phyloP scores from a whole-genome alignment of 2,797 vertebrate species.

The Micromesistius poutassou region DNA sequence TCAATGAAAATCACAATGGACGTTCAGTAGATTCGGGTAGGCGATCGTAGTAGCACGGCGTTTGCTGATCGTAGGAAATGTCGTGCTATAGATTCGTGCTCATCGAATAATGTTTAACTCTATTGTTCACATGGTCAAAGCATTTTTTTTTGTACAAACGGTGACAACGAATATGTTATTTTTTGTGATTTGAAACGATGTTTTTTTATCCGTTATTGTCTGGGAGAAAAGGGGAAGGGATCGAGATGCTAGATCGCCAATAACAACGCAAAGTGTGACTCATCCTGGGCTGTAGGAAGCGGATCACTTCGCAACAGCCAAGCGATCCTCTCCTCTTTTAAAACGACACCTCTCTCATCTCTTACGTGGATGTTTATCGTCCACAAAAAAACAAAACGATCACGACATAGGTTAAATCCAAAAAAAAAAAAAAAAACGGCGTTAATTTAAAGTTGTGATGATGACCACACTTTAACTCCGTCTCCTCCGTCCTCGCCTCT shows the following conservation, averaged over 20 bases:
- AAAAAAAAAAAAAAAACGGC: not conserved
- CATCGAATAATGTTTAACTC: not conserved
- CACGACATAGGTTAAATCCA: not conserved
- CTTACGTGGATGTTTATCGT: not conserved
- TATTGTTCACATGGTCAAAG: not conserved
- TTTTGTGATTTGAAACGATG: not conserved
- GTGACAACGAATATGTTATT: not conserved
- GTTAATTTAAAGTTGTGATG: not conserved
- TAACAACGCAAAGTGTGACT: constrained; percentile 73
- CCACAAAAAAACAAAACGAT: no score
- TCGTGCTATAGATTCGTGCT: not conserved
- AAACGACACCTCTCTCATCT: not conserved
- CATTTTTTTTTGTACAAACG: no score
- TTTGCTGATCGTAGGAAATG: not conserved
- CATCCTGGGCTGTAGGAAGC: constrained; percentile 60
- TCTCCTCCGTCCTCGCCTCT: constrained; percentile 22
- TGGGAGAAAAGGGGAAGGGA: constrained; percentile 18
- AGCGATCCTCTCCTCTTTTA: not conserved
- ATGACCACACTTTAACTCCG: not conserved
- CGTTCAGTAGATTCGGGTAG: not conserved
- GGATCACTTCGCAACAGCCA: constrained; percentile 38
- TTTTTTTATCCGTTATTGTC: not conserved
- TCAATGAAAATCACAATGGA: not conserved
- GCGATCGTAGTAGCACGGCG: not conserved
- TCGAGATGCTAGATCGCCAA: constrained; percentile 62